These are phyloP conservation scores for Lithodes maja DNA, from an alignment of 2,888 invertebrate species.

Conservation along the genomic window DNA sequence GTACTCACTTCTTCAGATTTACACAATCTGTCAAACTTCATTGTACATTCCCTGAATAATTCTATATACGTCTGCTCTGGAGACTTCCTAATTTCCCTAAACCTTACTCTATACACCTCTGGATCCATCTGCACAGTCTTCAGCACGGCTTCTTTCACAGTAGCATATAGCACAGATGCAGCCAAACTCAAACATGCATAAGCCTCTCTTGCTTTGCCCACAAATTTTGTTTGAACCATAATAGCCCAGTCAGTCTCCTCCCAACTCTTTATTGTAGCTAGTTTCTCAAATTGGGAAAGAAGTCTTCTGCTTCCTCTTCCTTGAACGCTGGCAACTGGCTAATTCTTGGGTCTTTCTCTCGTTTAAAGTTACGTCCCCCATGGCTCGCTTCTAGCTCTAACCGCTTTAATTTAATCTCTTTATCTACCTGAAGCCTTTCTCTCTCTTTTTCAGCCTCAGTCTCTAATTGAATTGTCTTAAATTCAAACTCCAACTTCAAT, in stretches of 20 bases:
- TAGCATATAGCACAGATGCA: neutral
- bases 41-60: neutral
- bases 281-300: constrained; percentile 13
- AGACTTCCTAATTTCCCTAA: neutral
- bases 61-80: neutral
- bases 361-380: neutral
- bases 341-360: neutral
- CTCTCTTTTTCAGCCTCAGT: neutral
- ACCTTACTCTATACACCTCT: constrained; percentile 4
- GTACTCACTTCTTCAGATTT: neutral
- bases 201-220: constrained; percentile 16
- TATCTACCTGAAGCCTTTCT: neutral
- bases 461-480: neutral
- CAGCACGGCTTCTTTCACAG: constrained; percentile 12
- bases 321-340: neutral
- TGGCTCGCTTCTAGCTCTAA: neutral
- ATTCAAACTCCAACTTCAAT: neutral
- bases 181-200: neutral
- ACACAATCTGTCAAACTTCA: neutral
- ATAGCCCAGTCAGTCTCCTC: neutral
- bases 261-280: neutral
- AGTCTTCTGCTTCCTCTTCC: constrained; percentile 16
- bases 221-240: neutral
- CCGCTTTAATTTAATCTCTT: neutral
- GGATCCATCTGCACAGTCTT: neutral